A percentile compares a stretch with the other conserved stretches of the same genome.
Conservation (phyloP, 2,797 vertebrate genomes). For the Threskiornis aethiopicus region DNA sequence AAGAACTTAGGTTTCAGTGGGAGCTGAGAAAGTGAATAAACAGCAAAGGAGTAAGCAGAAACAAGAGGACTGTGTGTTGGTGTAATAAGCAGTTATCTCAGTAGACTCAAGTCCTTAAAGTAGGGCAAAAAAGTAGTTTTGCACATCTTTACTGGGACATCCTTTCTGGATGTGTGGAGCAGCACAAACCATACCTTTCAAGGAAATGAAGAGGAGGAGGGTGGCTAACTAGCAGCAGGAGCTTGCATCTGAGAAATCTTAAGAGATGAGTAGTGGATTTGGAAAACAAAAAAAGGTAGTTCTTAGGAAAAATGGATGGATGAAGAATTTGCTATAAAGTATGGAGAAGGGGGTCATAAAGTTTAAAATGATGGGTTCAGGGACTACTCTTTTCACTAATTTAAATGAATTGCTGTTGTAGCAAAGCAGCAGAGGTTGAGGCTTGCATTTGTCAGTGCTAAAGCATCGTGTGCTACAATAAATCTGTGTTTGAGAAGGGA, state of each 20-base stretch:
- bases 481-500: not conserved
- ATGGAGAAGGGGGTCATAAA: not conserved
- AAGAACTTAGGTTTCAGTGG: not conserved
- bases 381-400: not conserved
- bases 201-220: not conserved
- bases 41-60: not conserved
- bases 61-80: not conserved
- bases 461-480: not conserved
- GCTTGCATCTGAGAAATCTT: not conserved
- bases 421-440: not conserved
- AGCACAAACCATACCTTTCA: not conserved
- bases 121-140: not conserved
- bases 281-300: not conserved
- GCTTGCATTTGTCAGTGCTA: not conserved
- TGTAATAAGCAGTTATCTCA: not conserved
- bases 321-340: not conserved
- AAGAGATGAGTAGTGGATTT: not conserved
- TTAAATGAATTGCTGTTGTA: not conserved
- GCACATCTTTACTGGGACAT: not conserved
- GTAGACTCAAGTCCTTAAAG: not conserved
- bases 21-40: not conserved
- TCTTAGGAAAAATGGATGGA: not conserved
- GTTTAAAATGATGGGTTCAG: not conserved
- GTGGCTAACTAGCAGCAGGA: rapidly evolving
- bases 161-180: not conserved